Evolutionary conservation across 1,140 invertebrate genomes (phyloP).

Genomic region (Ephestia elutella): DNA sequence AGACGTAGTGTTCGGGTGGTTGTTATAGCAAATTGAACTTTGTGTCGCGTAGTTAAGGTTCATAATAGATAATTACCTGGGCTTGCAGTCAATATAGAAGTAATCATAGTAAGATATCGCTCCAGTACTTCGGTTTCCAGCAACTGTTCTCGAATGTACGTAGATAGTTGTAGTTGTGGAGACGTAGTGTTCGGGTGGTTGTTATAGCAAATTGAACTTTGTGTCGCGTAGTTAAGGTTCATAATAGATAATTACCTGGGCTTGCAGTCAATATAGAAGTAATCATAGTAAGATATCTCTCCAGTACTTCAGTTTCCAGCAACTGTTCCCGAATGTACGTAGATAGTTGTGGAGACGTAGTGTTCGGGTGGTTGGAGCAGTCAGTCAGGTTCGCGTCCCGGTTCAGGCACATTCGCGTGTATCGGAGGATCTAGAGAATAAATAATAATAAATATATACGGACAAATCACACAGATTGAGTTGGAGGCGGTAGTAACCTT

Average conservation of each 20-base stretch:
- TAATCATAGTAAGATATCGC: too few relatives aligned
- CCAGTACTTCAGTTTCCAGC: constrained; percentile 72
- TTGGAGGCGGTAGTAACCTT: too few relatives aligned
- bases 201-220: too few relatives aligned
- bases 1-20: too few relatives aligned
- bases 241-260: constrained; percentile 64
- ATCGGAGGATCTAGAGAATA: constrained; percentile 79
- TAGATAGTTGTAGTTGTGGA: too few relatives aligned
- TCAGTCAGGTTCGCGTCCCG: constrained; percentile 59
- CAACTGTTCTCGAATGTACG: too few relatives aligned
- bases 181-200: constrained; percentile 78
- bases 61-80: too few relatives aligned
- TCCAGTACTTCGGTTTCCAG: too few relatives aligned
- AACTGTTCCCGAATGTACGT: constrained; percentile 74
- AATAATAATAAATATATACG: not conserved
- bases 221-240: too few relatives aligned
- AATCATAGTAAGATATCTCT: constrained; percentile 80
- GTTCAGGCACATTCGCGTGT: constrained; percentile 83
- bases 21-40: too few relatives aligned
- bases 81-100: too few relatives aligned
- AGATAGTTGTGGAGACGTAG: constrained; percentile 77
- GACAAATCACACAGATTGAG: not conserved
- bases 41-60: not conserved
- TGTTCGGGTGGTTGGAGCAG: constrained; percentile 76
- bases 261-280: constrained; percentile 77